Conservation (phyloP, 2,888 invertebrate species). For the Stictocephala bisonia region DNA sequence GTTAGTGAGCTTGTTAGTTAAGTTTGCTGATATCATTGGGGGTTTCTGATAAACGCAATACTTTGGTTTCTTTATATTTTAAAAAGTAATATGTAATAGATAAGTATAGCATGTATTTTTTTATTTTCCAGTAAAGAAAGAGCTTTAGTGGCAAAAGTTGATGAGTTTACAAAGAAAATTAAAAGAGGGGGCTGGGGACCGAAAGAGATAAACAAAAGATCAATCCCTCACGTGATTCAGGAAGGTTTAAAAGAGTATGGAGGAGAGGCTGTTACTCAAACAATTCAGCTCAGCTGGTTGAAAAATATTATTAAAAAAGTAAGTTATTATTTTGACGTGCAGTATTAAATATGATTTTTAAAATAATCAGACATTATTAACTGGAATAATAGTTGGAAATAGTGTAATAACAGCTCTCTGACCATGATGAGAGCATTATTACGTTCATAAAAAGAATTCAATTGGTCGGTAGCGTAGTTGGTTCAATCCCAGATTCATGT, state of each 20-base stretch:
- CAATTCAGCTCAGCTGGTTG: conserved; percentile 35
- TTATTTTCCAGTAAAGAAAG: conserved; percentile 28
- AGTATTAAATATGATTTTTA: too few species aligned
- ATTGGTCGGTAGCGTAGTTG: too few species aligned
- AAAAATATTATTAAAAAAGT: conserved; percentile 30
- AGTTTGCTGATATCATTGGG: neutral
- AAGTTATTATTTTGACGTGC: conserved; percentile 5
- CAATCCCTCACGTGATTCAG: conserved; percentile 6
- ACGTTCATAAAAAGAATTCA: too few species aligned
- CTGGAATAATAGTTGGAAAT: too few species aligned
- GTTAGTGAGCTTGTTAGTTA: too few species aligned
- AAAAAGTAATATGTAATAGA: neutral
- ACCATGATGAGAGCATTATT: too few species aligned
- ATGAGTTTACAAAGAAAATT: conserved; percentile 36
- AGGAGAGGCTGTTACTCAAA: conserved; percentile 18
- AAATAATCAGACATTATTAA: too few species aligned
- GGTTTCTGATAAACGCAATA: neutral
- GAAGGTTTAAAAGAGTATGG: conserved; percentile 13
- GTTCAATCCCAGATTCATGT: too few species aligned
- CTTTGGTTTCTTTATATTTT: neutral
- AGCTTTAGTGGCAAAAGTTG: conserved; percentile 33
- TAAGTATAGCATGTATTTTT: neutral
- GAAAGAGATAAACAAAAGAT: neutral
- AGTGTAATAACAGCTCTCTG: too few species aligned
- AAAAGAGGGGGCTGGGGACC: conserved; percentile 34